Evolutionary conservation across 2,113 vertebrate species (phyloP).

Genomic region (Tauraco erythrolophus): DNA sequence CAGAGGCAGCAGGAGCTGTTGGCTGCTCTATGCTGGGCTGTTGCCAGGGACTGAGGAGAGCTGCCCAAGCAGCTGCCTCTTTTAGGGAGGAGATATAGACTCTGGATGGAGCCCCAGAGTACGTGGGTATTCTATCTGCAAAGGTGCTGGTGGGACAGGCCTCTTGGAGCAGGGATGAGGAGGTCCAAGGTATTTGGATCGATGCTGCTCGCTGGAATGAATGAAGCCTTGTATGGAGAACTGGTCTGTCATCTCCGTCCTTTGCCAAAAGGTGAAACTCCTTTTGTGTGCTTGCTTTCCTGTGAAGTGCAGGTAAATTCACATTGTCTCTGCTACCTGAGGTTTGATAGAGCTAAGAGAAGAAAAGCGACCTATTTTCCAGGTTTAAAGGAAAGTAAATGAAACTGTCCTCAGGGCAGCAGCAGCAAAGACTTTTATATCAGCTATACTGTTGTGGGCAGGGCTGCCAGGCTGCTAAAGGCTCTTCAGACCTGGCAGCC

Average conservation of each 20-base stretch:
- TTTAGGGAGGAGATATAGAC: neutral
- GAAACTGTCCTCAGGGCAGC: slow-evolving; percentile 20
- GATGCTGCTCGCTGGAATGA: neutral
- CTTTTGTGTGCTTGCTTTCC: neutral
- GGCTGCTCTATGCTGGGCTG: neutral
- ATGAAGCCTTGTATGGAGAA: neutral
- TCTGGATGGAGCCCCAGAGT: neutral
- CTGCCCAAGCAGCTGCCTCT: neutral
- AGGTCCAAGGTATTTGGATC: neutral
- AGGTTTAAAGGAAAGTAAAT: slow-evolving; percentile 48
- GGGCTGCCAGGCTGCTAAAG: slow-evolving; percentile 14
- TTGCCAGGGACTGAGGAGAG: neutral
- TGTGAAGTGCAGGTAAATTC: neutral
- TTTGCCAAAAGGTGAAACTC: neutral
- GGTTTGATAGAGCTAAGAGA: neutral
- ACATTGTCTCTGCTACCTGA: neutral
- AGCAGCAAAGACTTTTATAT: slow-evolving; percentile 18
- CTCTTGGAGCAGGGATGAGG: neutral
- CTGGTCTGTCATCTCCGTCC: neutral
- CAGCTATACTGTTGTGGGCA: slow-evolving; percentile 12
- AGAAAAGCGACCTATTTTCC: slow-evolving; percentile 32
- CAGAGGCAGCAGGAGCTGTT: neutral
- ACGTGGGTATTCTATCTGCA: neutral
- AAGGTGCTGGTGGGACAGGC: neutral
- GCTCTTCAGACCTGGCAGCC: slow-evolving; percentile 5